Conservation (phyloP, 2,113 vertebrate genomes). For the Pitta sordida region DNA sequence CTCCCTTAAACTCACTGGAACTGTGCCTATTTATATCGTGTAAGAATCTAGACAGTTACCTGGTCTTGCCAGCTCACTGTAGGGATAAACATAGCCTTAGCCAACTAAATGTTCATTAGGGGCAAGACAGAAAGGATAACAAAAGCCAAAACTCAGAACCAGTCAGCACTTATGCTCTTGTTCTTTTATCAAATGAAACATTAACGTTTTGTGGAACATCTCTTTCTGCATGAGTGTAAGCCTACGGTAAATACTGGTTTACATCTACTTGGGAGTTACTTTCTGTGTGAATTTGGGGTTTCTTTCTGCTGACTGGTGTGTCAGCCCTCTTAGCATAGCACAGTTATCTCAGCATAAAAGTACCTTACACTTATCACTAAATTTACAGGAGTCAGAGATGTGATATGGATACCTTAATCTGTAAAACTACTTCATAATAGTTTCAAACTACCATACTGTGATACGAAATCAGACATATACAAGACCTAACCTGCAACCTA, state of each 20-base stretch:
- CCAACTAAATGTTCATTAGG: slow-evolving; percentile 37
- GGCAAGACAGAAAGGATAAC: background rate
- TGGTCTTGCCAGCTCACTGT: slow-evolving; percentile 26
- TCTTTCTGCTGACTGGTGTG: background rate
- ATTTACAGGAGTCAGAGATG: background rate
- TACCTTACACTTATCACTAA: background rate
- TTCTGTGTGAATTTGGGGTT: background rate
- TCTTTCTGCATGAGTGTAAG: background rate
- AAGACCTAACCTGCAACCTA: background rate
- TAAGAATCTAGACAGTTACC: background rate
- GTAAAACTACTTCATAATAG: background rate
- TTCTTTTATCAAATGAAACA: background rate
- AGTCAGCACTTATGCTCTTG: background rate
- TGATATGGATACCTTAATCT: background rate
- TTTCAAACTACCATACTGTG: background rate
- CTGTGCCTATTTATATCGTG: background rate
- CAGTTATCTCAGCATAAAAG: background rate
- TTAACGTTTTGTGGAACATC: background rate
- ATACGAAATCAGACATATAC: background rate
- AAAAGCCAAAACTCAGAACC: background rate
- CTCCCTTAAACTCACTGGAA: slow-evolving; percentile 12
- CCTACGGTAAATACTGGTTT: background rate
- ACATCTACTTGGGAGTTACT: background rate
- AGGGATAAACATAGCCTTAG: slow-evolving; percentile 15
- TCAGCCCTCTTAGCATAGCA: background rate